Conservation (phyloP, 64 coral and sea anemone species). For the Dendronephthya gigantea region DNA sequence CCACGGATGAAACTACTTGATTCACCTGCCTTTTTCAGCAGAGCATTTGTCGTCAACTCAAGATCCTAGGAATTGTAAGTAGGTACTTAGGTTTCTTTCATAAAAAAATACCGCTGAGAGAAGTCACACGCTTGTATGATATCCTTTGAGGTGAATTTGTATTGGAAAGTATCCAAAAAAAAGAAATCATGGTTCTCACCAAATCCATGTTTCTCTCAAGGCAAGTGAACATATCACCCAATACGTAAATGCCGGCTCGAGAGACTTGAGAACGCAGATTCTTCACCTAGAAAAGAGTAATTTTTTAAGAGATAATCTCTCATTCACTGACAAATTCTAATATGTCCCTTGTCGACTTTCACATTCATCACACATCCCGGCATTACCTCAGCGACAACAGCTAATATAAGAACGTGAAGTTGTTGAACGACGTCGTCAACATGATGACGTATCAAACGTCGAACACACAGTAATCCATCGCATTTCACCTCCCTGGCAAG, state of each 20-base stretch:
- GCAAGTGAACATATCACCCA: slow-evolving; percentile 74
- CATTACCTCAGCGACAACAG: background rate
- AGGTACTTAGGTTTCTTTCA: too few species aligned
- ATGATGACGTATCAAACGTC: slow-evolving; percentile 4
- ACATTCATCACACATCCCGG: too few species aligned
- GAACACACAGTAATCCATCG: background rate
- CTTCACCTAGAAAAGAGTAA: slow-evolving; percentile 57
- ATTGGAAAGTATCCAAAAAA: too few species aligned
- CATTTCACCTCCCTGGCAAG: background rate
- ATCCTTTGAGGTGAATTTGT: too few species aligned
- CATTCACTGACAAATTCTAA: too few species aligned
- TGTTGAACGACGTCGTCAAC: background rate
- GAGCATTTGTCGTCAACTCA: slow-evolving; percentile 53
- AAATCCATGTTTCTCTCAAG: slow-evolving; percentile 82
- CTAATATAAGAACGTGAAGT: background rate
- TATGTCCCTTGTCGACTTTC: too few species aligned
- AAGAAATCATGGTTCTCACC: slow-evolving; percentile 31
- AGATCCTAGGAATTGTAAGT: slow-evolving; percentile 48
- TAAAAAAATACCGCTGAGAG: too few species aligned
- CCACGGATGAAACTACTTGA: slow-evolving; percentile 80
- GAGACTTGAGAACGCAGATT: slow-evolving; percentile 94
- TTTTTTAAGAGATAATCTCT: too few species aligned
- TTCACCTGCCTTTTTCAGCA: slow-evolving; percentile 69
- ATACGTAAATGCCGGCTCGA: slow-evolving; percentile 69
- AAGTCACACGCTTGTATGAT: too few species aligned